phyloP scores from a whole-genome alignment of 2,113 vertebrate genomes.

The Columba livia region DNA sequence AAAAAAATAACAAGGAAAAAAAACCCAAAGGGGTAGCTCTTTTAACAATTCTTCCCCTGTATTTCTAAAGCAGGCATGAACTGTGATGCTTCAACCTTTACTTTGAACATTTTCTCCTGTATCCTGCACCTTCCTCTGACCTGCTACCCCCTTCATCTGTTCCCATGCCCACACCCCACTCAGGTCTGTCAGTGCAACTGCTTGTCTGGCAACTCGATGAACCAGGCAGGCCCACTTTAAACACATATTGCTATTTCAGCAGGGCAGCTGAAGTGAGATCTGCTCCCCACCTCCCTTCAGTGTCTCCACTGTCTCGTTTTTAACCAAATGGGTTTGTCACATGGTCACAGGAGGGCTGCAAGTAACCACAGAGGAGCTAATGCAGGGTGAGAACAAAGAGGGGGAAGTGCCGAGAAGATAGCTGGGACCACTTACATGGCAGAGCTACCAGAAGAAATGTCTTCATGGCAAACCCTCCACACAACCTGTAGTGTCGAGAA shows the following conservation, averaged over 20 bases:
- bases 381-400: neutral
- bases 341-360: neutral
- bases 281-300: neutral
- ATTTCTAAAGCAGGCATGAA: neutral
- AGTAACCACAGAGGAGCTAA: neutral
- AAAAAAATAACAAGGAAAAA: neutral
- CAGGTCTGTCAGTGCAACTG: neutral
- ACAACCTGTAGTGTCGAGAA: neutral
- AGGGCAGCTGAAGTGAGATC: rapidly evolving
- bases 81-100: neutral
- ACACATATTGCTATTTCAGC: neutral
- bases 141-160: neutral
- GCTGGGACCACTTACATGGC: neutral
- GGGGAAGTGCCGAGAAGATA: neutral
- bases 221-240: neutral
- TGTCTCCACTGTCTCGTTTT: neutral
- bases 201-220: neutral
- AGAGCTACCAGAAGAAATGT: neutral
- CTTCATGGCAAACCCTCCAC: neutral
- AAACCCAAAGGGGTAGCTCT: neutral
- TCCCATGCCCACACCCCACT: neutral
- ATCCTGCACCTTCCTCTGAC: neutral
- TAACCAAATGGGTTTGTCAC: neutral
- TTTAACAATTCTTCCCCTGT: neutral
- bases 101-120: neutral